Base-by-base conservation (phyloP, 2,797 vertebrate species). In the Anomalospiza imberbis region DNA sequence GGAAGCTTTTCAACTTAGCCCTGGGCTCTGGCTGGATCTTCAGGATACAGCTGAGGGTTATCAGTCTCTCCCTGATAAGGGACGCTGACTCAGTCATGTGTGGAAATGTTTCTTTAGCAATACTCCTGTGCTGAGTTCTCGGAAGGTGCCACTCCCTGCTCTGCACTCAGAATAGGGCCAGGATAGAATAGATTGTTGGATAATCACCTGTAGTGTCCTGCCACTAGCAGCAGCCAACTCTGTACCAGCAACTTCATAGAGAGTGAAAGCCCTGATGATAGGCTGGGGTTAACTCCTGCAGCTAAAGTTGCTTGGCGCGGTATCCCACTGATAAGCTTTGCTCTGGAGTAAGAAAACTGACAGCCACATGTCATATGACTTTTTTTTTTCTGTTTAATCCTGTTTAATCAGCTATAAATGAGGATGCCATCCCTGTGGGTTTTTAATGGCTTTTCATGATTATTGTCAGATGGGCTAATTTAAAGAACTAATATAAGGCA, bases 1-100 rank as follows among this genome's bases (percentile, higher is more conserved):
- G 32, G 71, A 93, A 91, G 74, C 63, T 70, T 96, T 79, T 85
- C 88, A 90, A 10, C 29, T 66, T 76, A 91, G 81, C 86, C 71
- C 36, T 60, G 51, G 55, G 68, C 79, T 96, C 76, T 82, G 70
- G 62, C 73, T 68, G 13, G 45, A 74, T 83, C 36, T 80, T 72
- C 63, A 63, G 63, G 60, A 81, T 60, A 63, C 0, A 2, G 36
- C 1, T 70, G 76, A 66, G 47, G 22, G 44, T 70, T 55, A 70
- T 5, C 54, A 81, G 40, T 62, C 44, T 57, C 48, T 8, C 29
- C 22, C 20, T 50, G 31, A 34, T 75, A 38, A 65, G 31, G 25
- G 21, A 55, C 17, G 32, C 62, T 1, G 5, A 40, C 28, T 36
- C 54, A 45, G 45, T 36, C 48, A 50, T 0, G 0, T 45, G 60